Evolutionary conservation across 2,888 invertebrate genomes (phyloP).

Genomic region (Teinopalpus imperialis): DNA sequence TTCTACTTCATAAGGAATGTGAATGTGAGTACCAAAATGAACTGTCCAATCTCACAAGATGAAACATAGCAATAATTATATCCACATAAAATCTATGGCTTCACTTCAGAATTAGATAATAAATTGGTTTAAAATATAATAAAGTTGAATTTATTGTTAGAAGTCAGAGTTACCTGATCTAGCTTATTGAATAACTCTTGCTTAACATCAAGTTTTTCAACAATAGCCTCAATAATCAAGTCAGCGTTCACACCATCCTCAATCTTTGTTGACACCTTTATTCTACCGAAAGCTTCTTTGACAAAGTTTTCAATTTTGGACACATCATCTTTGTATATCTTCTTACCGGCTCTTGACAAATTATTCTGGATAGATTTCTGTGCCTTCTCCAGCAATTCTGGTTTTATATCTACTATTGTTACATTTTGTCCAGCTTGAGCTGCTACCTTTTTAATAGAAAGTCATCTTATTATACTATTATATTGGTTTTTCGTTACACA

Average conservation of each 20-base stretch:
- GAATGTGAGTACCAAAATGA: too few species aligned
- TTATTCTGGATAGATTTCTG: conserved; percentile 86
- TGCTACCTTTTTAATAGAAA: conserved; percentile 86
- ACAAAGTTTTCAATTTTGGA: conserved; percentile 85
- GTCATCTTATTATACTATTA: too few species aligned
- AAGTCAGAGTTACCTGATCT: conserved; percentile 85
- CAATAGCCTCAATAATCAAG: conserved; percentile 93
- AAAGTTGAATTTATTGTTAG: too few species aligned
- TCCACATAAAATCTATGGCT: too few species aligned
- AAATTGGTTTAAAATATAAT: too few species aligned
- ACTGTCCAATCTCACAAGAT: too few species aligned
- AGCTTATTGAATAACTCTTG: conserved; percentile 88
- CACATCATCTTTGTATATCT: conserved; percentile 86
- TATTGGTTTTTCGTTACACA: too few species aligned
- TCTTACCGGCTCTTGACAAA: conserved; percentile 89
- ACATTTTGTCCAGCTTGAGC: conserved; percentile 93
- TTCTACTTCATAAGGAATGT: too few species aligned
- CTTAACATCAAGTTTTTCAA: conserved; percentile 91
- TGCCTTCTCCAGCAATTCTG: conserved; percentile 87
- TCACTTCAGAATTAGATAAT: too few species aligned
- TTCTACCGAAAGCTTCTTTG: conserved; percentile 80
- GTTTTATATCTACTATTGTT: conserved; percentile 88
- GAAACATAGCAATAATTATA: too few species aligned
- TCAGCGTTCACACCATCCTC: conserved; percentile 85
- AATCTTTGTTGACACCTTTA: conserved; percentile 81